Base-by-base conservation (phyloP, 2,797 vertebrate species). In the Phoxinus dragarum region DNA sequence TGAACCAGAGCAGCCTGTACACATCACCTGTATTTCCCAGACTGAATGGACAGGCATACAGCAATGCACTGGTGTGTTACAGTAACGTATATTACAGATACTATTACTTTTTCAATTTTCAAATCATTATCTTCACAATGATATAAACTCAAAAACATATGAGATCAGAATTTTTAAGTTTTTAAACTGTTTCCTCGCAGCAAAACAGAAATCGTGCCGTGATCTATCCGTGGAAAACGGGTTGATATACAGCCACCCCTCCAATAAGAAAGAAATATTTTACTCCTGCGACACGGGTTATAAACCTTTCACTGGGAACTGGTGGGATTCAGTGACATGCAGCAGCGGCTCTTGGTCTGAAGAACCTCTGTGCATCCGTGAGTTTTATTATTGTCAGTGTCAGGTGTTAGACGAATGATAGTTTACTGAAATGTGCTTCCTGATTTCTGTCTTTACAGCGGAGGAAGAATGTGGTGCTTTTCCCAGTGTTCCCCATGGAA, bases 401-500 rank as follows among this genome's bases (percentile, higher is more conserved):
- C 31, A 16, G 27, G 17, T 12, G 17, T 66, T 31, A 40, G 23
- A 54, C 0, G 1, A 44, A 34, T 40, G 4, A 21, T 11, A 52
- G 3, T 36, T 40, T 14, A 36, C 12, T 86, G 12, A 17, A 42
- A 75, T 23, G 17, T n/a, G 34, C 14, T 27, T 59, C 61, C 9
- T 44, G 77, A 73, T 5, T 4, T 77, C 38, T n/a, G 40, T 59
- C 31, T 54, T 78, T 82, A 74, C 52, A 95, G 94, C 0, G 4
- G 0, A 86, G 0, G 16, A 0, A 0, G 0, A 0, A 0, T 95
- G 94, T 90, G 88, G 86, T 40, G 3, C 75, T 44, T 1, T 54
- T 78, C 93, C 92, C 61, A 27, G 0, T 2, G 89, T 92, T 87
- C 56, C 40, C 5, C 71, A 93, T 66, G 84, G 78, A 16, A 23